Evolutionary conservation across 2,888 invertebrate species (phyloP).

Genomic region (Anorthoa munda): DNA sequence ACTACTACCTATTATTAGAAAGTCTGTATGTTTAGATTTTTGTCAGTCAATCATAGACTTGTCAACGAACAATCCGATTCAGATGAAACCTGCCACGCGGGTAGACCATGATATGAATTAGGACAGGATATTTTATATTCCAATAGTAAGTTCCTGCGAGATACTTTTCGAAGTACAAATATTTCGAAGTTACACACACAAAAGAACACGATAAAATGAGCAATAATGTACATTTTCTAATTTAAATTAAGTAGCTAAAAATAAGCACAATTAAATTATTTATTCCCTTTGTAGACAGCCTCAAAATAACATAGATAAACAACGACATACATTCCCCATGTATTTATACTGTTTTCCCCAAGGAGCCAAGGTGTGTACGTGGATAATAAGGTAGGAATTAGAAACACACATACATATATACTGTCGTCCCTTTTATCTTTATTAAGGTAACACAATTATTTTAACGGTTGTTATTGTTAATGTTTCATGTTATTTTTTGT

Average conservation of each 20-base stretch:
- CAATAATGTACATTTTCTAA: too few relatives aligned
- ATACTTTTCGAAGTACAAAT: too few relatives aligned
- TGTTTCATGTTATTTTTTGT: background rate
- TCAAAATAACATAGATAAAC: conserved; percentile 12
- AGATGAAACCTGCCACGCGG: too few relatives aligned
- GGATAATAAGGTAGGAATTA: conserved; percentile 35
- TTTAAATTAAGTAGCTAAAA: too few relatives aligned
- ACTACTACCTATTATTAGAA: too few relatives aligned
- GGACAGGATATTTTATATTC: too few relatives aligned
- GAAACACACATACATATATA: conserved; percentile 36
- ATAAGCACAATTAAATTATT: background rate
- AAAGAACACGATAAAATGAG: background rate
- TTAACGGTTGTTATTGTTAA: conserved; percentile 31
- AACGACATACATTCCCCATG: background rate
- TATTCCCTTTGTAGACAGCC: background rate
- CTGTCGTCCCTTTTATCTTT: conserved; percentile 39
- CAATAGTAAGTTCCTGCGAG: too few relatives aligned
- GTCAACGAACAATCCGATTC: too few relatives aligned
- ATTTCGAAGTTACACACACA: background rate
- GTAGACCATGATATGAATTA: too few relatives aligned
- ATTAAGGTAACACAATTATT: conserved; percentile 45
- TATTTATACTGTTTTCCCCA: conserved; percentile 38
- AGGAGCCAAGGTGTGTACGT: conserved; percentile 25
- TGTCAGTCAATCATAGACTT: too few relatives aligned
- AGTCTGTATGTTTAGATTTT: too few relatives aligned